phyloP scores from a whole-genome alignment of 92 coral and sea anemone genomes.

The Scolanthus callimorphus region DNA sequence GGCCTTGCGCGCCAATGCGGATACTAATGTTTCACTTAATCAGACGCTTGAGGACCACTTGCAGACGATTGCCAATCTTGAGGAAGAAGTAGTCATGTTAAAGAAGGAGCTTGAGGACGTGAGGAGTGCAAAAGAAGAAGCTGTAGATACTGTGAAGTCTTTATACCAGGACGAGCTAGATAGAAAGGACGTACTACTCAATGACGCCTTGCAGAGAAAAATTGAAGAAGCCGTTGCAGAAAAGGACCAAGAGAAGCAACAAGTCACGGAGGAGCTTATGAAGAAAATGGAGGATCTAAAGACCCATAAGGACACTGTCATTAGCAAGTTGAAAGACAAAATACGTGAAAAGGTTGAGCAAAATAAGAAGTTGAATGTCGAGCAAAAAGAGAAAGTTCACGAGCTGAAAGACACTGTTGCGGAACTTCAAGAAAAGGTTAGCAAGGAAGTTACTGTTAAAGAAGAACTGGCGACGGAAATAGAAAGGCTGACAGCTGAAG shows the following conservation, averaged over 20 bases:
- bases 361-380: conserved; percentile 58
- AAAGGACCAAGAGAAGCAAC: conserved; percentile 67
- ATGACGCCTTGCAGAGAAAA: conserved; percentile 14
- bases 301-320: conserved; percentile 76
- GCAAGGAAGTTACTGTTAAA: conserved; percentile 41
- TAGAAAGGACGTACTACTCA: conserved; percentile 14
- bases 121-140: conserved; percentile 12
- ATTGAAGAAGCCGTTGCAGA: conserved; percentile 51
- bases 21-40: too few species aligned
- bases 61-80: too few species aligned
- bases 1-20: too few species aligned
- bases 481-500: conserved; percentile 41
- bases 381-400: conserved; percentile 54
- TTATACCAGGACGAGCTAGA: conserved; percentile 40
- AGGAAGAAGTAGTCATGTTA: conserved; percentile 22
- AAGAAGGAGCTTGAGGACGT: conserved; percentile 21
- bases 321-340: conserved; percentile 73
- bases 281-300: conserved; percentile 68
- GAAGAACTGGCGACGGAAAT: conserved; percentile 47
- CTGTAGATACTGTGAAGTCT: conserved; percentile 1
- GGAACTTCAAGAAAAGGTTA: conserved; percentile 21
- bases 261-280: conserved; percentile 60
- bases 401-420: conserved; percentile 21
- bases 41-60: too few species aligned
- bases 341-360: conserved; percentile 62